These are phyloP conservation scores for Heteronetta atricapilla DNA, from an alignment of 2,113 vertebrate species.

Conservation along the genomic window DNA sequence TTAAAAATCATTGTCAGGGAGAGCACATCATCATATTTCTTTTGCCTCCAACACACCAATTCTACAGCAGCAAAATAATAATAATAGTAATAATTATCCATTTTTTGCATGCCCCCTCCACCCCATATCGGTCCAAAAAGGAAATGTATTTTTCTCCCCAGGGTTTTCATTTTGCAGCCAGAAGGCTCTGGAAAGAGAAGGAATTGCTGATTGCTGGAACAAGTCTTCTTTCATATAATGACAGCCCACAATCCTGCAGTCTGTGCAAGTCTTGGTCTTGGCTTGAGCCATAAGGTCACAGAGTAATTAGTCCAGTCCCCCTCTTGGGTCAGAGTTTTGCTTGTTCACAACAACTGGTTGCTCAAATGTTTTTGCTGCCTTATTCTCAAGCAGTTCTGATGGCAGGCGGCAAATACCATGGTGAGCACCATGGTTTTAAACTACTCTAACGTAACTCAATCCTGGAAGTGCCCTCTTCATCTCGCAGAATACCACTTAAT, in stretches of 20 bases:
- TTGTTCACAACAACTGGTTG: conserved; percentile 8
- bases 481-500: conserved; percentile 30
- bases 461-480: conserved; percentile 10
- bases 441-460: not conserved
- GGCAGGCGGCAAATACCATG: not conserved
- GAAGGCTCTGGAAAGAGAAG: not conserved
- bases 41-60: not conserved
- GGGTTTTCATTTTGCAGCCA: not conserved
- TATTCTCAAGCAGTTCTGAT: conserved; percentile 22
- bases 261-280: conserved; percentile 20
- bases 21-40: not conserved
- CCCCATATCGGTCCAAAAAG: not conserved
- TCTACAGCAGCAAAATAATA: not conserved
- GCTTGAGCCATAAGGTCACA: conserved; percentile 20
- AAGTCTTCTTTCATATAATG: not conserved
- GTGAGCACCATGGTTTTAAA: conserved; percentile 12
- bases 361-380: conserved; percentile 1
- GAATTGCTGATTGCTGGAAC: not conserved
- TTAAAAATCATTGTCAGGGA: not conserved
- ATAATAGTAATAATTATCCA: not conserved
- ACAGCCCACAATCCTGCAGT: not conserved
- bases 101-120: not conserved
- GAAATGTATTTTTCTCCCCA: not conserved
- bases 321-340: not conserved
- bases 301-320: conserved; percentile 20